phyloP scores from a whole-genome alignment of 92 coral and sea anemone species.

The Palythoa grandiflora region DNA sequence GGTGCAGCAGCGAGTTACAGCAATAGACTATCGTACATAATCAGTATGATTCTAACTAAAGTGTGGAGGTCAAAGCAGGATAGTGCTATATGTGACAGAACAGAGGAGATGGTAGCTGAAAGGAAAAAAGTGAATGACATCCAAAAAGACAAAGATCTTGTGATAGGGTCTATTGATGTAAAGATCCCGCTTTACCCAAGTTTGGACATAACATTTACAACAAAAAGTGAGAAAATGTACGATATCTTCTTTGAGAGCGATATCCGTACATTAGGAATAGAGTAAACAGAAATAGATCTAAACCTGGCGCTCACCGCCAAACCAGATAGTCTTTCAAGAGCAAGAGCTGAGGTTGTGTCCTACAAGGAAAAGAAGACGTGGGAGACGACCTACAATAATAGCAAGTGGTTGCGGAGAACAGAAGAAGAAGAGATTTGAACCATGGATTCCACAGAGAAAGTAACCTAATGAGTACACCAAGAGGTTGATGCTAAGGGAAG shows the following conservation, averaged over 20 bases:
- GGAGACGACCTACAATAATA: slow-evolving; percentile 40
- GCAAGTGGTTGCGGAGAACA: slow-evolving; percentile 28
- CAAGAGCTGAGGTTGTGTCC: slow-evolving; percentile 22
- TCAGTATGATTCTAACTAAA: no score
- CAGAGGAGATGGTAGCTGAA: no score
- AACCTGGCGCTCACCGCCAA: not conserved
- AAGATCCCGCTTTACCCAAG: no score
- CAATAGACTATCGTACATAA: no score
- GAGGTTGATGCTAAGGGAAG: slow-evolving; percentile 42
- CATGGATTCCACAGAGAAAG: slow-evolving; percentile 35
- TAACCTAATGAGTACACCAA: slow-evolving; percentile 19
- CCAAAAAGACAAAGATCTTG: not conserved
- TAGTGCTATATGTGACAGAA: no score
- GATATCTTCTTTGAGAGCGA: no score
- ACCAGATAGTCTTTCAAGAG: not conserved
- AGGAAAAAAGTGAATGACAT: slow-evolving; percentile 7
- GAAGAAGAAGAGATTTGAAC: slow-evolving; percentile 32
- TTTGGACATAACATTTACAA: no score
- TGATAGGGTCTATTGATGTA: not conserved
- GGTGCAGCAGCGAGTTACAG: no score
- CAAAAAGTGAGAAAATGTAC: no score
- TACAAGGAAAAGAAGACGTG: slow-evolving; percentile 22
- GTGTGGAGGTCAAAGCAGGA: no score
- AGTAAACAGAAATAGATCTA: not conserved
- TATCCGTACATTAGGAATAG: not conserved